Base-by-base conservation (phyloP, 2,888 invertebrate species). In the Beris chalybata region DNA sequence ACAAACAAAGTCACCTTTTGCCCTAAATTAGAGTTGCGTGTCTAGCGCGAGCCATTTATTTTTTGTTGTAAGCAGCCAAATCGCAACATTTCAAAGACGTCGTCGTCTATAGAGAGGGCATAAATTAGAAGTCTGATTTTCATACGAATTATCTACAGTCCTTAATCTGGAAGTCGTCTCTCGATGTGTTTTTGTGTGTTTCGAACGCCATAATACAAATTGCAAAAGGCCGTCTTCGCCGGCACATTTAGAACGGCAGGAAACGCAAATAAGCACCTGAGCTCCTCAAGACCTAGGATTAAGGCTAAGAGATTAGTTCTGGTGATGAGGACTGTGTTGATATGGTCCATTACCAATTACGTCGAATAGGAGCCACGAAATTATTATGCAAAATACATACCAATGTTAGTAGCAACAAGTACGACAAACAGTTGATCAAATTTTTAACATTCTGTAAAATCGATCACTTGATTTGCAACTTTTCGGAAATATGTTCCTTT, bases 11-110 rank as follows among this genome's bases (percentile, higher is more conserved):
- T 68, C 61, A 52, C 50, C 50, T 61, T 61, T 61, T 50, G 61
- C 31, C 58, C 50, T 56, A 66, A 68, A 68, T 68, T 68, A 56
- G 52, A 59, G 63, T 68, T 68, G 65, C 68, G 68, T 68, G 68
- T 57, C 57, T 65, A 64, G 57, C 52, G 61, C 31, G 38, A 3
- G 4, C 45, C 11, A 32, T 15, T 12, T 11, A 32, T 47, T 32
- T 50, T 55, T 66, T 44, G 50, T 52, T 50, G 30, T 5, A 32
- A 47, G 61, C 22, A 50, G 32, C 50, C 50, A 12, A 61, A 52
- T 61, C 61, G 38, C 61, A 50, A 29, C 32, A 47, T 61, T 61
- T 47, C 55, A 56, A 9, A n/a, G 55, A 56, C 32, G 3, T 38
- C 38, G 50, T 38, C 31, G 50, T 61, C 50, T 32, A 13, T 9